phyloP scores from a whole-genome alignment of 2,888 invertebrate species.

The Gymnoscelis rufifasciata region DNA sequence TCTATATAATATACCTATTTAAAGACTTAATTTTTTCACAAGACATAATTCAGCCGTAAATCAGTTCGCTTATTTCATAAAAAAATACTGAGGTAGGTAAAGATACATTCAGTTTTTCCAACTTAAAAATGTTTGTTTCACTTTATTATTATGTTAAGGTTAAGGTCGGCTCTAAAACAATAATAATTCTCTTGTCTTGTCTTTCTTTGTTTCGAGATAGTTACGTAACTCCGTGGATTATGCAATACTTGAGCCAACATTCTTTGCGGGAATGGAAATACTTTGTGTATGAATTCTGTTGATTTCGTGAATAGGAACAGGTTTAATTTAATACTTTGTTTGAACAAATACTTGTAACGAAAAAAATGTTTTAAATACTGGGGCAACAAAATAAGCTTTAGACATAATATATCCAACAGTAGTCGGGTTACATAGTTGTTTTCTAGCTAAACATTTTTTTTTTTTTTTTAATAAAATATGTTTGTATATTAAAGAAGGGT shows the following conservation, averaged over 20 bases:
- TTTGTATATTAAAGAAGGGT: too few relatives aligned
- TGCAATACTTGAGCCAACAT: constrained; percentile 4
- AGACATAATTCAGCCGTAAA: too few relatives aligned
- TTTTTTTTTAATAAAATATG: too few relatives aligned
- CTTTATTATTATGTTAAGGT: constrained; percentile 4
- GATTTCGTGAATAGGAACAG: neutral
- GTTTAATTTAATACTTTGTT: too few relatives aligned
- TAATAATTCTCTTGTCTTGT: constrained; percentile 3
- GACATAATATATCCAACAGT: too few relatives aligned
- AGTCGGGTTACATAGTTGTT: too few relatives aligned
- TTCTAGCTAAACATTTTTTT: too few relatives aligned
- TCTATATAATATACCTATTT: too few relatives aligned
- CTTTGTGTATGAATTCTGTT: neutral
- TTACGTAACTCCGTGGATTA: constrained; percentile 1
- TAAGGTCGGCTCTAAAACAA: neutral
- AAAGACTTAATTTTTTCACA: too few relatives aligned
- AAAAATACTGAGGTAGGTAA: neutral
- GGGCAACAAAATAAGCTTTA: too few relatives aligned
- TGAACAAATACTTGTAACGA: too few relatives aligned
- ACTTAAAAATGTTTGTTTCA: neutral
- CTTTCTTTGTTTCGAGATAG: constrained; percentile 3
- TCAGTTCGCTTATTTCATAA: neutral
- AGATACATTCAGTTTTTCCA: neutral
- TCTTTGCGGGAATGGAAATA: neutral
- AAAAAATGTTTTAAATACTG: too few relatives aligned